These are phyloP conservation scores for Podarcis cretensis DNA, from an alignment of 2,113 vertebrate genomes.

Conservation along the genomic window DNA sequence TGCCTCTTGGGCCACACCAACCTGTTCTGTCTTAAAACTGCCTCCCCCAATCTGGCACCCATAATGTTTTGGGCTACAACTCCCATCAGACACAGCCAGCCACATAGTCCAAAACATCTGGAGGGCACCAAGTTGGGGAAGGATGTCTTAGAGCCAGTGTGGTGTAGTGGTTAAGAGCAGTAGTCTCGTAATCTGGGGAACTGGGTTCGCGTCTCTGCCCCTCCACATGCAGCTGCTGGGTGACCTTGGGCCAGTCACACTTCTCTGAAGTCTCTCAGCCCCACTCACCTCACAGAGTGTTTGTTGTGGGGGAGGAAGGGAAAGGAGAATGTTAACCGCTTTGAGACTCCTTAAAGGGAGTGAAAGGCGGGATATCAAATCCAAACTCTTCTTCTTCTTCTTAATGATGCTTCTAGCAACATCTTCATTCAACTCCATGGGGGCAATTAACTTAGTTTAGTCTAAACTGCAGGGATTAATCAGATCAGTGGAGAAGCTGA, in stretches of 20 bases:
- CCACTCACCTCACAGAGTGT: too few species aligned
- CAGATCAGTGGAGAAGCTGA: conserved; percentile 27
- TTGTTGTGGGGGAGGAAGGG: too few species aligned
- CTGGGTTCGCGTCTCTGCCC: too few species aligned
- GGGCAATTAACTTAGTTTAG: conserved; percentile 54
- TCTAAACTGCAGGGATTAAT: conserved; percentile 45
- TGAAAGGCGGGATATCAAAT: too few species aligned
- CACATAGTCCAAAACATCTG: neutral
- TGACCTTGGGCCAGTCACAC: too few species aligned
- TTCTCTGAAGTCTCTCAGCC: too few species aligned
- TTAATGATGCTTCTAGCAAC: conserved; percentile 33
- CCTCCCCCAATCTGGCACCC: neutral
- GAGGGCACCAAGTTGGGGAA: neutral
- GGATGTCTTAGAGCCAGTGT: neutral
- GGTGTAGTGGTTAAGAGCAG: too few species aligned
- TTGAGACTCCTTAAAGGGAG: too few species aligned
- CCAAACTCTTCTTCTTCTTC: too few species aligned
- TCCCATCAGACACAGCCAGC: neutral
- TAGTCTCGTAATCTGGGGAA: too few species aligned
- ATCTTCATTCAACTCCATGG: conserved; percentile 45
- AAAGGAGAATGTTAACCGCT: too few species aligned
- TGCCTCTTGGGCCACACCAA: conserved; percentile 22
- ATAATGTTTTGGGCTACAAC: neutral
- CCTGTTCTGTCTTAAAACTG: accelerated
- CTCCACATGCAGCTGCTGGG: too few species aligned